Base-by-base conservation (phyloP, 2,888 invertebrate genomes). In the Microchrysa polita region DNA sequence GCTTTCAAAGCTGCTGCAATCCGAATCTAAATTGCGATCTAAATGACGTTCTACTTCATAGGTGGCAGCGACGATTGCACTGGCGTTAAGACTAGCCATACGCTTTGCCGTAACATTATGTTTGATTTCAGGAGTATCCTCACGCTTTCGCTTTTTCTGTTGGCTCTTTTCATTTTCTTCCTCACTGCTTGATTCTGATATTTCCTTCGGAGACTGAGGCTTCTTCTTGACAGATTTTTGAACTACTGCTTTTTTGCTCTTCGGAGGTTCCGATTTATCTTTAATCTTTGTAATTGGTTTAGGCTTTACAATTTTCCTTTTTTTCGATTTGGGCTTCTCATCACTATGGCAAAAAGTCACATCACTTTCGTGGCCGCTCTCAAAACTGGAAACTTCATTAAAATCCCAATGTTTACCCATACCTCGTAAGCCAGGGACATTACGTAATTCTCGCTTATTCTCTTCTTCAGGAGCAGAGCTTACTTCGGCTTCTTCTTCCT, bases 71-170 rank as follows among this genome's bases (percentile, higher is more conserved):
- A 96, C 87, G 80, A 96, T 95, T 20, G 96, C 96, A 44, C 93
- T 92, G 14, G 96, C 96, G 83, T 96, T 96, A 40, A 96, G 86
- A 81, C 94, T 94, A 20, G 96, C 96, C 95, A 96, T 95, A 40
- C 96, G 89, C 82, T 95, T 96, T 78, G 93, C 89, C 16, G 95
- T 94, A 5, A 95, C 91, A 90, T 94, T 93, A 78, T 94, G 94
- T 80, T 94, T 94, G 0, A 81, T 82, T 18, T 82, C 82, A 22
- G 44, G 52, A 48, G 67, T 44, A 57, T 67, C 55, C 74, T 87
- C 53, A 83, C 84, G 60, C 34, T 86, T 83, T 79, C 86, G 86
- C 60, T 88, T 88, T 60, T 86, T 84, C 78, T 88, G 88, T 52
- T 78, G 73, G 5, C 80, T 76, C 81, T 87, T 88, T 81, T 88